Base-by-base conservation (phyloP, 2,113 vertebrate species). In the Rhabdomys dilectus region DNA sequence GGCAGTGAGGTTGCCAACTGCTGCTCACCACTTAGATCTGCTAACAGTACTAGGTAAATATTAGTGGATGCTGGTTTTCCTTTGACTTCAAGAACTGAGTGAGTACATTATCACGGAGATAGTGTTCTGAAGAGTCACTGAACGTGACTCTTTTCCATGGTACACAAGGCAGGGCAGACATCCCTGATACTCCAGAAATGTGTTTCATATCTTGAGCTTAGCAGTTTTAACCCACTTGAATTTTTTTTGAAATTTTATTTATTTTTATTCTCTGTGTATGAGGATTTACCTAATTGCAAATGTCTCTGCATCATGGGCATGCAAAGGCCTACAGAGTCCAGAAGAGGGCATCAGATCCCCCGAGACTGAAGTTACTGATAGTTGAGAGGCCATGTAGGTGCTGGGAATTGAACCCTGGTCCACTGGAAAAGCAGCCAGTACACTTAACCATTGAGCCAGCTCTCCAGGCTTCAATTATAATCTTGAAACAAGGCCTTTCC, bases 1-100 rank as follows among this genome's bases (percentile, higher is more conserved):
- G 68, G 42, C 8, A 45, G 16, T 4, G 22, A 94, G 76, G 85
- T 86, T 88, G 70, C 88, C 76, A 75, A 62, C 60, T 82, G 58
- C 60, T 51, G 17, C 9, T 97, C 78, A 34, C 48, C 36, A 88
- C 78, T 92, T 78, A 93, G 66, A 73, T 73, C 39, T 97, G 85
- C 88, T 96, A 94, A 90, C 42, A 21, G 4, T n/a, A 10, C 56
- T 86, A 56, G 92, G 95, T 82, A 96, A 97, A 97, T 94, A 97
- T 87, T 96, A 84, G 73, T 66, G 62, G 92, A 96, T 90, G 86
- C 81, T 78, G 31, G 58, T 56, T 53, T 85, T 81, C 76, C 60
- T 91, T 80, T 82, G 81, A 94, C 76, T 96, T 82, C 48, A 70
- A 87, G 56, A 93, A 82, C 58, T 92, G 29, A 53, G 70, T 51